These are phyloP conservation scores for Apis dorsata DNA, from an alignment of 1,140 invertebrate species.

Conservation along the genomic window DNA sequence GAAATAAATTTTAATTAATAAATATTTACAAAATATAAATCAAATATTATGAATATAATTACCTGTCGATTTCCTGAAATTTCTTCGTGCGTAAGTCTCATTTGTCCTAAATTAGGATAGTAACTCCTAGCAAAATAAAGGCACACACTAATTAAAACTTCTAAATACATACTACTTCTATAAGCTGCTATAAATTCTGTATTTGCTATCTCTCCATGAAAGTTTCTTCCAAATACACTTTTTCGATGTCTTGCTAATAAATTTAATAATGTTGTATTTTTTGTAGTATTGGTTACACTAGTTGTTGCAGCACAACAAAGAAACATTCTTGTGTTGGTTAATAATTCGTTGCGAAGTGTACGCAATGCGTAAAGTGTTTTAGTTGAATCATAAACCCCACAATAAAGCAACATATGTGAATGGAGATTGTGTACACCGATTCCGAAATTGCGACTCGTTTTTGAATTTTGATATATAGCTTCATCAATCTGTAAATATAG, in stretches of 20 bases:
- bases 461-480: conserved; percentile 68
- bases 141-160: conserved; percentile 89
- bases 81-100: conserved; percentile 86
- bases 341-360: conserved; percentile 87
- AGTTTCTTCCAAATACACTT: conserved; percentile 90
- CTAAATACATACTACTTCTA: conserved; percentile 91
- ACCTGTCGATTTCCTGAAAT: conserved; percentile 87
- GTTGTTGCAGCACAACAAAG: conserved; percentile 87
- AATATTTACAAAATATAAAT: conserved; percentile 8
- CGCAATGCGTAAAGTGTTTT: conserved; percentile 89
- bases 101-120: conserved; percentile 86
- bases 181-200: conserved; percentile 83
- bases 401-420: conserved; percentile 91
- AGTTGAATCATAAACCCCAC: conserved; percentile 89
- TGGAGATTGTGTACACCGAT: conserved; percentile 87
- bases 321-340: conserved; percentile 87
- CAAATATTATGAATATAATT: background rate
- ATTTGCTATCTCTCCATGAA: conserved; percentile 85
- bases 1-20: conserved; percentile 12
- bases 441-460: conserved; percentile 71
- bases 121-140: conserved; percentile 91
- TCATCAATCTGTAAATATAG: conserved; percentile 70
- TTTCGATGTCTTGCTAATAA: conserved; percentile 89
- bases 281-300: conserved; percentile 81
- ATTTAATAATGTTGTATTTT: conserved; percentile 82